phyloP scores from a whole-genome alignment of 2,888 invertebrate species.

The Scaeva pyrastri region DNA sequence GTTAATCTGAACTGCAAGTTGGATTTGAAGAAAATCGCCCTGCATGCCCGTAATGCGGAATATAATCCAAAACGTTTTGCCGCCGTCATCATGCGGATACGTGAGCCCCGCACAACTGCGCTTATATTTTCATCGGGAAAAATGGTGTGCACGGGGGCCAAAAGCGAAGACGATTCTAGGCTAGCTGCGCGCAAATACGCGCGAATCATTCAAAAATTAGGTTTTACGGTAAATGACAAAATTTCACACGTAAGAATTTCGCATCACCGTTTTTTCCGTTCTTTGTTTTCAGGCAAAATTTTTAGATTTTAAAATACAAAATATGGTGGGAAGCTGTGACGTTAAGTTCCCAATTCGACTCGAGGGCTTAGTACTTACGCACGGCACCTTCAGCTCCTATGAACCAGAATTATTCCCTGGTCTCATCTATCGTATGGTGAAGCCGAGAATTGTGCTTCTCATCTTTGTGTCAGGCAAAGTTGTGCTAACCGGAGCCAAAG shows the following conservation, averaged over 20 bases:
- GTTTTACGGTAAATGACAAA: slow-evolving; percentile 87
- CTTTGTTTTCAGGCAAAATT: slow-evolving; percentile 90
- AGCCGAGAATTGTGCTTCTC: slow-evolving; percentile 97
- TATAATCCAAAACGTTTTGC: slow-evolving; percentile 99
- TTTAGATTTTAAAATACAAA: slow-evolving; percentile 92
- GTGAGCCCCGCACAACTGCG: slow-evolving; percentile 93
- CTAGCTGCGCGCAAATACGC: slow-evolving; percentile 93
- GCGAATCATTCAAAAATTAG: slow-evolving; percentile 92
- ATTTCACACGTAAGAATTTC: not conserved
- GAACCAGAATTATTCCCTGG: slow-evolving; percentile 99
- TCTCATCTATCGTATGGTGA: slow-evolving; percentile 98
- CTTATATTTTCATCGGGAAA: slow-evolving; percentile 92
- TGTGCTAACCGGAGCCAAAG: slow-evolving; percentile 98
- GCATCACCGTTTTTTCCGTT: not conserved
- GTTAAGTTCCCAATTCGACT: slow-evolving; percentile 90
- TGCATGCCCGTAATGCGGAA: slow-evolving; percentile 99
- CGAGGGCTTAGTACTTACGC: slow-evolving; percentile 90
- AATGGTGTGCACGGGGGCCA: slow-evolving; percentile 93
- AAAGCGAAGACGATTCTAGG: slow-evolving; percentile 91
- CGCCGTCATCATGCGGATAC: slow-evolving; percentile 98
- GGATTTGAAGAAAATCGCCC: slow-evolving; percentile 97
- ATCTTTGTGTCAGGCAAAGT: slow-evolving; percentile 99
- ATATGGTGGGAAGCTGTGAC: slow-evolving; percentile 92
- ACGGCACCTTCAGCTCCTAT: slow-evolving; percentile 92
- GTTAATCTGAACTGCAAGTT: slow-evolving; percentile 97